Conservation (phyloP, 2,888 invertebrate genomes). For the Mesodorylaimus sp. region DNA sequence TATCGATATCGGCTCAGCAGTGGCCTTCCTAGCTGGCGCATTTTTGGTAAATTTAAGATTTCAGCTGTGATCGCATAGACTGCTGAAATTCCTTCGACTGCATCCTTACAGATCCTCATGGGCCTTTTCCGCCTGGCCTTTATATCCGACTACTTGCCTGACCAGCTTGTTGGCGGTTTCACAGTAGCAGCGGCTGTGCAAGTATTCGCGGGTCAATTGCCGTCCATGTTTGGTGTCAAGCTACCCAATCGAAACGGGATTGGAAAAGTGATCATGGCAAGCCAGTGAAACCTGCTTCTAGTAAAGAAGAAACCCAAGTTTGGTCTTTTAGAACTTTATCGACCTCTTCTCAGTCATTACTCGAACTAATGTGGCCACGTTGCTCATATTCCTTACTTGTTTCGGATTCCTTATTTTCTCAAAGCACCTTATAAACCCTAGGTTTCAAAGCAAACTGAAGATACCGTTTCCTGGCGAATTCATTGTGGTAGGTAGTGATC, state of each 20-base stretch:
- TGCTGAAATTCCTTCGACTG: not conserved
- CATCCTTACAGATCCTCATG: slow-evolving; percentile 47
- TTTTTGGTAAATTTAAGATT: not conserved
- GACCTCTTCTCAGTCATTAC: slow-evolving; percentile 43
- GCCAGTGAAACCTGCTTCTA: no score
- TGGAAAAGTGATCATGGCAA: slow-evolving; percentile 36
- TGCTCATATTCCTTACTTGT: slow-evolving; percentile 40
- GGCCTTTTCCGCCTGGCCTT: slow-evolving; percentile 44
- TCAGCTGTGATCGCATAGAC: no score
- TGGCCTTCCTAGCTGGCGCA: not conserved
- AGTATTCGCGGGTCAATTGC: slow-evolving; percentile 37
- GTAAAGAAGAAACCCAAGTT: no score
- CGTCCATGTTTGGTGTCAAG: slow-evolving; percentile 34
- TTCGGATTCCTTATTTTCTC: slow-evolving; percentile 26
- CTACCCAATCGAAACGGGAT: slow-evolving; percentile 32
- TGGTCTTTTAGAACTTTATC: slow-evolving; percentile 43
- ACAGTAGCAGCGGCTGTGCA: no score
- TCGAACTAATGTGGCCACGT: slow-evolving; percentile 46
- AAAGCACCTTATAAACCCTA: slow-evolving; percentile 35
- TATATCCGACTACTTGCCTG: slow-evolving; percentile 27
- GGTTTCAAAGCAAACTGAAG: slow-evolving; percentile 31
- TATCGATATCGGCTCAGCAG: not conserved
- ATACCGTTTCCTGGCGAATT: slow-evolving; percentile 32
- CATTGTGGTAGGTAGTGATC: slow-evolving; percentile 18
- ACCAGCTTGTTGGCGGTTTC: slow-evolving; percentile 36